Base-by-base conservation (phyloP, 1,140 invertebrate species). In the Orchesella cincta region DNA sequence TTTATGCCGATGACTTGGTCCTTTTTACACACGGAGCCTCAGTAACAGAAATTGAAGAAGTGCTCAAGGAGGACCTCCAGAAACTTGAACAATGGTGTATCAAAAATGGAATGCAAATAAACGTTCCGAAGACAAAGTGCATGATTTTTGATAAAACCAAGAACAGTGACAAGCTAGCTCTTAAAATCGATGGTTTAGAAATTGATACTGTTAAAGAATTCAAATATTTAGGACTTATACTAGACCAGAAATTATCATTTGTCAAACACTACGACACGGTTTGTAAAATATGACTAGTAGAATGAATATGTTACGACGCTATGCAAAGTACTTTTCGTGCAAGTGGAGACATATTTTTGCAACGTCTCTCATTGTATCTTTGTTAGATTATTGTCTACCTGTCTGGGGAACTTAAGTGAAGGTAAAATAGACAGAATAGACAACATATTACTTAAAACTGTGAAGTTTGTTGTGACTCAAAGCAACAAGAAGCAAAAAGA, bases 331-430 rank as follows among this genome's bases (percentile, higher is more conserved):
- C 5, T 57, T 57, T 23, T 18, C 54, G 5, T 23, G 12, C 5
- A 57, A 57, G n/a, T 57, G 54, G 54, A 57, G n/a, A 57, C 54
- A 57, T 18, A 57, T 57, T 18, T 57, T 57, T 23, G 8, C 54
- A 8, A 57, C 54, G 26, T 16, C 54, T n/a, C 23, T 57, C 3
- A 57, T 57, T 3, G 12, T 57, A 3, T n/a, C 14, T 14, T 14
- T 57, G 3, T 14, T 57, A 23, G 54, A 57, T 23, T 57, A 57
- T 23, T 57, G 54, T 57, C n/a, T 57, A 57, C 54, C 54, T 5
- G 23, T 57, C 3, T 57, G 54, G 54, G 54, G 14, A 18, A 26
- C 3, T 26, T 5, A n/a, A 23, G 12, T 23, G 5, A 57, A 16
- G 12, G 23, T 3, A 23, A 57, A 57, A 23, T 14, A 3, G 14